Conservation (phyloP, 2,888 invertebrate species). For the Tetropium fuscum region DNA sequence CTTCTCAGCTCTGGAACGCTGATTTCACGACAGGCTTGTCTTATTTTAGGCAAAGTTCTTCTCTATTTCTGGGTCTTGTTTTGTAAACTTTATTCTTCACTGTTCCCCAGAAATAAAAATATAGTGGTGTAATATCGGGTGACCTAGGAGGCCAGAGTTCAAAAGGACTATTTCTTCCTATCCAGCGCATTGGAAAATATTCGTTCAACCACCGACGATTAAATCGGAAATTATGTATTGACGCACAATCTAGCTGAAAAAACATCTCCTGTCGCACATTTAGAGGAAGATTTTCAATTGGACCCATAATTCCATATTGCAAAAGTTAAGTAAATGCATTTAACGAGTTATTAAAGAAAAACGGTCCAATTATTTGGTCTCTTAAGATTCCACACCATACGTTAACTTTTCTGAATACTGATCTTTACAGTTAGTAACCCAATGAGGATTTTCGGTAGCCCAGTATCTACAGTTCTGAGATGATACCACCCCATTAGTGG, state of each 20-base stretch:
- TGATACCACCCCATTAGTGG: slow-evolving; percentile 22
- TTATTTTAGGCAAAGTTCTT: slow-evolving; percentile 8
- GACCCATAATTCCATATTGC: slow-evolving; percentile 8
- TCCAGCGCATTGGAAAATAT: slow-evolving; percentile 21
- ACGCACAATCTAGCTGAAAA: too few species aligned
- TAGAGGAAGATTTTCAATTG: slow-evolving; percentile 1
- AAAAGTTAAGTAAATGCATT: slow-evolving; percentile 13
- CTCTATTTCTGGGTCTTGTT: slow-evolving; percentile 11
- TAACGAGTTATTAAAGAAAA: slow-evolving; percentile 7
- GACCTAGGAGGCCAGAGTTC: slow-evolving; percentile 8
- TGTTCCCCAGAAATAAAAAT: slow-evolving; percentile 18
- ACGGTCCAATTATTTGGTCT: slow-evolving; percentile 22
- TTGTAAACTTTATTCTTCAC: slow-evolving; percentile 7
- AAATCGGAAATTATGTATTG: slow-evolving; percentile 13
- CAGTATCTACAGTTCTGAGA: slow-evolving; percentile 31
- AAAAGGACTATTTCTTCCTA: slow-evolving; percentile 14
- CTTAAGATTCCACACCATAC: slow-evolving; percentile 30
- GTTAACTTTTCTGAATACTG: slow-evolving; percentile 32
- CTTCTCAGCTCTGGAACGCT: slow-evolving; percentile 7
- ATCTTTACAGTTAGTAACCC: slow-evolving; percentile 28
- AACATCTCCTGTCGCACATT: slow-evolving; percentile 5
- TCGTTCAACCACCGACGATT: slow-evolving; percentile 8
- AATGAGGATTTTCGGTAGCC: slow-evolving; percentile 26
- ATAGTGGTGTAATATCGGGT: slow-evolving; percentile 4
- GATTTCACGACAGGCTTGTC: slow-evolving; percentile 12